phyloP scores from a whole-genome alignment of 2,113 vertebrate genomes.

The Oreochromis tanganicae region DNA sequence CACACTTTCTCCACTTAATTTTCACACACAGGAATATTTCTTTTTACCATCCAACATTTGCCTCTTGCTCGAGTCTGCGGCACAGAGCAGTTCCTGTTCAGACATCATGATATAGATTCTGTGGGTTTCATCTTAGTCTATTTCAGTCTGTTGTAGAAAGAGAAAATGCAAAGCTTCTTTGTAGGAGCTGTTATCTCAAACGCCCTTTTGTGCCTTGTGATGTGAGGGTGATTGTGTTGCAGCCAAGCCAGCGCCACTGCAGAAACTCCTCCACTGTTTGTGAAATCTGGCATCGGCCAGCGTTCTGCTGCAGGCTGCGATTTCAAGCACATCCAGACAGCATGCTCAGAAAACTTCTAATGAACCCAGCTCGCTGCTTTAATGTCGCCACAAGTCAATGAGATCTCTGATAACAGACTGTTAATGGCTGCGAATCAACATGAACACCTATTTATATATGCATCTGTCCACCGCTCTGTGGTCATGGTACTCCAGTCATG shows the following conservation, averaged over 20 bases:
- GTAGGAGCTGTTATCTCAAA: not conserved
- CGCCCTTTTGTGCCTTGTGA: not conserved
- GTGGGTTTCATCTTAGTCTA: not conserved
- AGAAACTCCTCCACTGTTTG: not conserved
- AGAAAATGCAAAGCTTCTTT: not conserved
- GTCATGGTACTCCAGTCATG: not conserved
- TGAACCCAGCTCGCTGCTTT: not conserved
- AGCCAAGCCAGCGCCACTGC: not conserved
- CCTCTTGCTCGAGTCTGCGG: not conserved
- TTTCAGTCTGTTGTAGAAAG: not conserved
- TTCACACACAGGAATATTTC: not conserved
- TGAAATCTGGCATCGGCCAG: not conserved
- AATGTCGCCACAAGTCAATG: not conserved
- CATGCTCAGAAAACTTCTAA: not conserved
- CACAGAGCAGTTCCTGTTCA: not conserved
- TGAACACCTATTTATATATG: not conserved
- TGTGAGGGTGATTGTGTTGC: not conserved
- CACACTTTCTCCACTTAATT: conserved; percentile 3
- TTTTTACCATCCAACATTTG: not conserved
- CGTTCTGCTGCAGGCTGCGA: not conserved
- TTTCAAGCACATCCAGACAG: conserved; percentile 12
- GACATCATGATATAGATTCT: not conserved
- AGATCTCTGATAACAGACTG: not conserved
- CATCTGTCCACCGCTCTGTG: not conserved
- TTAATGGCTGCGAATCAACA: not conserved